Conservation (phyloP, 1,140 invertebrate genomes). For the Leptinotarsa texana region DNA sequence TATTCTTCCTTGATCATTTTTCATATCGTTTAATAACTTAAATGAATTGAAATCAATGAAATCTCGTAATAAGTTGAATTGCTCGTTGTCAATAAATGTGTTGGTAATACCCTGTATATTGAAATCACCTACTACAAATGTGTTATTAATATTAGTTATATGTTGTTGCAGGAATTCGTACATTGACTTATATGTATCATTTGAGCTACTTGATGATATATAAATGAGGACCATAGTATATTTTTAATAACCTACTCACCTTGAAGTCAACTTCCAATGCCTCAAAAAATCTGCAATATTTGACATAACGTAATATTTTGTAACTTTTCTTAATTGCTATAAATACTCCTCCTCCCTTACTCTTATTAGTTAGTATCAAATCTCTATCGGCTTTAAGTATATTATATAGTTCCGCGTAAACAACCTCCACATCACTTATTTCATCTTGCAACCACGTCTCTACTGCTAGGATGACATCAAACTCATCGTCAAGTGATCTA, state of each 20-base stretch:
- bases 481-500: neutral
- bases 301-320: constrained; percentile 1
- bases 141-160: neutral
- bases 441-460: constrained; percentile 6
- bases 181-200: neutral
- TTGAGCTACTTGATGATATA: neutral
- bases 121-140: constrained; percentile 3
- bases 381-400: neutral
- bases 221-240: neutral
- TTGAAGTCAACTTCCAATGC: neutral
- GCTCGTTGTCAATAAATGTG: neutral
- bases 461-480: neutral
- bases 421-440: constrained; percentile 10
- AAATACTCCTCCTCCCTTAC: constrained; percentile 1
- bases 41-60: constrained; percentile 1
- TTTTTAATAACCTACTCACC: constrained; percentile 14
- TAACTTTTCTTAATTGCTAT: neutral
- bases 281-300: neutral
- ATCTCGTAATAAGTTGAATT: neutral
- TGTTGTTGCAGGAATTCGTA: neutral
- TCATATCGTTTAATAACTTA: neutral
- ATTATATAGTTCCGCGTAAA: neutral
- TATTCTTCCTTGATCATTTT: neutral
- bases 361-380: neutral
- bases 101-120: neutral